A percentile compares a stretch with the other conserved stretches of the same genome.
Evolutionary conservation across 2,888 invertebrate genomes (phyloP).

Genomic region (Pycnomerus fuliginosus): DNA sequence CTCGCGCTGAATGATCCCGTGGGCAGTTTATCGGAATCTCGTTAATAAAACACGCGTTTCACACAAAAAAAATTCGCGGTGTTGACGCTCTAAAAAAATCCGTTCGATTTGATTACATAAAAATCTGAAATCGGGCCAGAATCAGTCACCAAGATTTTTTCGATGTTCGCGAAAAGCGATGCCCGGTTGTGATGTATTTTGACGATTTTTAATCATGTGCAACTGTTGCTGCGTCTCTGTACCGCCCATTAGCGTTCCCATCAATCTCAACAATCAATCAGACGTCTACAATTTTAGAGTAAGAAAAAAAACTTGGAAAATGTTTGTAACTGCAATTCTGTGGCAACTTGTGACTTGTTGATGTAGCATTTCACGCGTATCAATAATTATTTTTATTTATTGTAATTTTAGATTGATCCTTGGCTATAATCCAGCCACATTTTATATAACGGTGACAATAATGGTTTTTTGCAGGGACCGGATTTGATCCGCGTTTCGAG

Average conservation of each 20-base stretch:
- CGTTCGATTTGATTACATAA: too few species aligned
- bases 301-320: slow-evolving; percentile 27
- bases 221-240: slow-evolving; percentile 68
- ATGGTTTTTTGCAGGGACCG: slow-evolving; percentile 69
- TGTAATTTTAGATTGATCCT: not conserved
- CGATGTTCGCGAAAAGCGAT: too few species aligned
- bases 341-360: too few species aligned
- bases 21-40: not conserved
- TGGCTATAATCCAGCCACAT: slow-evolving; percentile 1
- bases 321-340: not conserved
- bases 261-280: slow-evolving; percentile 74
- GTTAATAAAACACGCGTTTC: not conserved
- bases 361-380: too few species aligned
- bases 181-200: slow-evolving; percentile 10
- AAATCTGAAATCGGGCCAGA: too few species aligned
- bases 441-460: not conserved
- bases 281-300: slow-evolving; percentile 64
- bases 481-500: slow-evolving; percentile 87
- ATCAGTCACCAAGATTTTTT: too few species aligned
- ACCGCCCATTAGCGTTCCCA: slow-evolving; percentile 72
- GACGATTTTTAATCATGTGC: slow-evolving; percentile 48
- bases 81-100: too few species aligned
- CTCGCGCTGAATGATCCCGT: too few species aligned
- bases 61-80: not conserved
- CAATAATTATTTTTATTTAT: not conserved